Evolutionary conservation across 2,888 invertebrate species (phyloP).

Genomic region (Alsophila aescularia): DNA sequence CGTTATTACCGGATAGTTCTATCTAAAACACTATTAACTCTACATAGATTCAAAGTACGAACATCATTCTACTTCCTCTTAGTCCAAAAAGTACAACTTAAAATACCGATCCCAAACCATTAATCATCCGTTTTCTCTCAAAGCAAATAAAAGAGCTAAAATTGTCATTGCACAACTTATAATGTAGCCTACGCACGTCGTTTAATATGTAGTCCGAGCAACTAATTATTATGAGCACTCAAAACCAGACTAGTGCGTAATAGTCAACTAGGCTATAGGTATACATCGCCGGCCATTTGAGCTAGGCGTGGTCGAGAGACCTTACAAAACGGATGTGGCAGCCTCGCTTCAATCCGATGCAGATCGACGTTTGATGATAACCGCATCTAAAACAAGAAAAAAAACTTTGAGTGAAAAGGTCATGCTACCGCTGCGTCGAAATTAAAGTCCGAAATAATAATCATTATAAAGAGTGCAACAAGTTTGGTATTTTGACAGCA

Average conservation of each 20-base stretch:
- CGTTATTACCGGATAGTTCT: too few relatives aligned
- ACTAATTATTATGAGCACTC: constrained; percentile 53
- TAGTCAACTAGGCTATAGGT: constrained; percentile 52
- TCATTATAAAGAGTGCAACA: constrained; percentile 66
- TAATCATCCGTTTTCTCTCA: constrained; percentile 16
- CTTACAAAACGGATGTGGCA: constrained; percentile 78
- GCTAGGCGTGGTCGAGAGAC: constrained; percentile 75
- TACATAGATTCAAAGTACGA: too few relatives aligned
- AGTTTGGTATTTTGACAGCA: constrained; percentile 68
- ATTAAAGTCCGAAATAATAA: constrained; percentile 77
- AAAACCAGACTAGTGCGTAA: constrained; percentile 53
- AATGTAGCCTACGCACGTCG: constrained; percentile 42
- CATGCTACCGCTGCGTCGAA: constrained; percentile 66
- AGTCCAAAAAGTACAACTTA: background rate
- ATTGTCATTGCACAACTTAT: constrained; percentile 42
- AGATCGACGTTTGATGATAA: constrained; percentile 76
- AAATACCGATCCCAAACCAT: background rate
- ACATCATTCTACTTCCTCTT: background rate
- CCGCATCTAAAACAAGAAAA: constrained; percentile 66
- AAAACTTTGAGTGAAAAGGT: constrained; percentile 78
- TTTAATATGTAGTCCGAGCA: constrained; percentile 41
- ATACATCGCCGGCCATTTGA: constrained; percentile 56
- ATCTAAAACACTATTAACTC: too few relatives aligned
- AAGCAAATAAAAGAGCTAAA: constrained; percentile 31
- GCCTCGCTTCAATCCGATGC: constrained; percentile 66